These are phyloP conservation scores for Embiotoca jacksoni DNA, from an alignment of 2,113 vertebrate genomes.

Conservation along the genomic window DNA sequence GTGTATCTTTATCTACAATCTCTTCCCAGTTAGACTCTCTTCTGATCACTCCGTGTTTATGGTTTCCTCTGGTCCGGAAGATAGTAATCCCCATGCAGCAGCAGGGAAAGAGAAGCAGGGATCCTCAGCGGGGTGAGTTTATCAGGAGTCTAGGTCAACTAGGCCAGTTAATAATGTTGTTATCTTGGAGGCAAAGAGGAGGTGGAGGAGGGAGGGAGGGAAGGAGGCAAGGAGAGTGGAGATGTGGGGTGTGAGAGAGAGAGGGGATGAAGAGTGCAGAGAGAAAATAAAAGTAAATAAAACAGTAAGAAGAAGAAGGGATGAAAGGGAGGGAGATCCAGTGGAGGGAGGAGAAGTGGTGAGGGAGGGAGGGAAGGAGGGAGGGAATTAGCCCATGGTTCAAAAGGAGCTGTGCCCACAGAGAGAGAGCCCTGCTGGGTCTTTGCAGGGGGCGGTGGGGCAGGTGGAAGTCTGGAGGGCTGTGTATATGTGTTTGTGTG, in stretches of 20 bases:
- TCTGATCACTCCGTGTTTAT: constrained; percentile 57
- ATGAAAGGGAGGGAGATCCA: constrained; percentile 35
- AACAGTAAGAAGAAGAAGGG: constrained; percentile 42
- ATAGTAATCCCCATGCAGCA: constrained; percentile 68
- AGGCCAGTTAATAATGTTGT: constrained; percentile 82
- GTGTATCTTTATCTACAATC: constrained; percentile 45
- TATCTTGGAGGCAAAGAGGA: constrained; percentile 72
- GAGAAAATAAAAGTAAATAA: constrained; percentile 69
- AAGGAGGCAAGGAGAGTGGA: constrained; percentile 22
- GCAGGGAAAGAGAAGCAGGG: constrained; percentile 62
- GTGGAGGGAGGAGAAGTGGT: constrained; percentile 49
- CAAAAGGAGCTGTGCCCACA: constrained; percentile 72
- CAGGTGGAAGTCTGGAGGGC: constrained; percentile 73
- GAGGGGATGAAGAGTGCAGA: constrained; percentile 20
- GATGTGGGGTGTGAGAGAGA: constrained; percentile 26
- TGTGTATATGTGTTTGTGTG: constrained; percentile 35
- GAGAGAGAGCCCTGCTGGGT: constrained; percentile 76
- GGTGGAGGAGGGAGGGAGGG: constrained; percentile 2
- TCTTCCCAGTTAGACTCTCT: constrained; percentile 56
- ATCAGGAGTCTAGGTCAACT: constrained; percentile 80
- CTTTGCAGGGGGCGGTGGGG: constrained; percentile 42
- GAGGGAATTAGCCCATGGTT: constrained; percentile 70
- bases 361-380: constrained; percentile 58
- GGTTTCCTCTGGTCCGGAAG: constrained; percentile 62
- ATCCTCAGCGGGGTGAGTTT: constrained; percentile 74